Evolutionary conservation across 2,797 vertebrate species (phyloP), one percentile per base, ranked within the genome.

Genomic region (Vipera latastei): DNA sequence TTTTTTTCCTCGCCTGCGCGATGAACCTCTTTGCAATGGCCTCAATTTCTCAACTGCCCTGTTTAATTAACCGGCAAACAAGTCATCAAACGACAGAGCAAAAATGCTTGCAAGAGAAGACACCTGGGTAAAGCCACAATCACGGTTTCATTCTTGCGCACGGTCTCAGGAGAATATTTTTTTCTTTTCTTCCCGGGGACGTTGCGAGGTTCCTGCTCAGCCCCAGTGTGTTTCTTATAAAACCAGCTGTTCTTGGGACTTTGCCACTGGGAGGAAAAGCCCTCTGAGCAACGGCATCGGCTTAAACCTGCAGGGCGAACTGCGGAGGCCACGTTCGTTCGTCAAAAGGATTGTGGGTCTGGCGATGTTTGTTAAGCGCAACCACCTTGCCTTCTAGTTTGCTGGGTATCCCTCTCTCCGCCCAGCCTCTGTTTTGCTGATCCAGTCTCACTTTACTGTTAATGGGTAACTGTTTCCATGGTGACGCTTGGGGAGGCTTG

Each of bases 381-480:
- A 28, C 73, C n/a, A 4, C 69, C n/a, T 53, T 12, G 6, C 26
- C 1, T 0, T 22, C 7, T 32, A 51, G 5, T 51, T 89, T 65
- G 51, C 65, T 9, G 61, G 44, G 61, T 16, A 59, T 22, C 63
- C 65, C 51, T 1, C 61, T 28, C 26, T 63, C 83, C 85, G 51
- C 87, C n/a, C 6, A 3, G 7, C 20, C 38, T 4, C 20, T 55
- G 2, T 28, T 59, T 61, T 32, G 26, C 38, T 51, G 60, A 90
- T 69, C 48, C 48, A n/a, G 26, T n/a, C 16, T 3, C 26, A 22
- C 6, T 28, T 59, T 57, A 86, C 48, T 28, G 87, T 56, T 56
- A 69, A 57, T 32, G 85, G 61, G 73, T 55, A 32, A 53, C 60
- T 0, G 53, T 91, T 86, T 89, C 90, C 88, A 93, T 91, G 90